Evolutionary conservation across 2,888 invertebrate genomes (phyloP).

Genomic region (Coenonympha glycerion): DNA sequence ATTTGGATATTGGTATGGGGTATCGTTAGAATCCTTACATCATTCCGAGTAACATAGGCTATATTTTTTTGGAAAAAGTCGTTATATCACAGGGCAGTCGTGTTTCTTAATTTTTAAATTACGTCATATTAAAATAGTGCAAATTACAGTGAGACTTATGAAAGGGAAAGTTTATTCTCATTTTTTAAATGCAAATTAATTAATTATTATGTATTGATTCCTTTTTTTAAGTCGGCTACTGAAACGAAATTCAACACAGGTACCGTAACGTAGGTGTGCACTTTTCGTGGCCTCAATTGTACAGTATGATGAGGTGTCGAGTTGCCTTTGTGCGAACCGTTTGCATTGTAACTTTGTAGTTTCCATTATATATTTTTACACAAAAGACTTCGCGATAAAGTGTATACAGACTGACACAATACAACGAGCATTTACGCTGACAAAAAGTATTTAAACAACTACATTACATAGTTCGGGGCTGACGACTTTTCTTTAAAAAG

Average conservation of each 20-base stretch:
- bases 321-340: constrained; percentile 16
- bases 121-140: no score
- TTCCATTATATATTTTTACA: constrained; percentile 17
- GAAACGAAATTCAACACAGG: background rate
- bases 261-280: background rate
- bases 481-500: background rate
- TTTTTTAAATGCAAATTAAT: no score
- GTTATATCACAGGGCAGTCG: no score
- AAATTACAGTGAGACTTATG: no score
- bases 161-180: no score
- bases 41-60: no score
- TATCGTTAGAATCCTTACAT: no score
- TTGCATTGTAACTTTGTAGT: constrained; percentile 12
- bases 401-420: constrained; percentile 4
- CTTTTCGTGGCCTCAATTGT: constrained; percentile 1
- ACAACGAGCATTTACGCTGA: constrained; percentile 4
- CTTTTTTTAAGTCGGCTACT: no score
- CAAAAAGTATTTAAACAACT: background rate
- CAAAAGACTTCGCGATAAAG: background rate
- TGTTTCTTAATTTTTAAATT: no score
- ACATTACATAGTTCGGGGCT: background rate
- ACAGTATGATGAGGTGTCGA: constrained; percentile 16
- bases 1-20: no score
- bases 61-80: no score
- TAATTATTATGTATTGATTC: no score